Evolutionary conservation across 53 echinoderm and acorn worm genomes (phyloP).

Genomic region (Mesocentrotus franciscanus): DNA sequence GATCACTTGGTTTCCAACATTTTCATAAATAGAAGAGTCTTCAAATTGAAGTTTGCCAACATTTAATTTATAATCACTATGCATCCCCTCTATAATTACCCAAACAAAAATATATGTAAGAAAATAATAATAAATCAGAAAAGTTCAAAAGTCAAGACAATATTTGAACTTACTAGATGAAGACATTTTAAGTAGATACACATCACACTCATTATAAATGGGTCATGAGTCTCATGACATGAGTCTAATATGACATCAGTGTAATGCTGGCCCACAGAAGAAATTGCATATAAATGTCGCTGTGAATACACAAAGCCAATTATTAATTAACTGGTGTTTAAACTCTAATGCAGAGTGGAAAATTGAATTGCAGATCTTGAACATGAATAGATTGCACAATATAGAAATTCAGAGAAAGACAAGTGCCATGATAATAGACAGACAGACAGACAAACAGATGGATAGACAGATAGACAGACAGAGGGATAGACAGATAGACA

Average conservation of each 20-base stretch:
- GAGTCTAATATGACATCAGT: neutral
- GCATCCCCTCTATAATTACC: neutral
- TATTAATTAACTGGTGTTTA: neutral
- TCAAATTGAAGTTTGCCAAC: neutral
- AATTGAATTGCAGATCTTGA: constrained; percentile 9
- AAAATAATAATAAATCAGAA: neutral
- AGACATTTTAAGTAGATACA: neutral
- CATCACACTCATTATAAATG: neutral
- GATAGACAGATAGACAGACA: neutral
- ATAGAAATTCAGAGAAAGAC: constrained; percentile 12
- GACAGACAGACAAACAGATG: neutral
- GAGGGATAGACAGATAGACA: neutral
- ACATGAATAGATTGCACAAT: constrained; percentile 3
- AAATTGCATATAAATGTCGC: neutral
- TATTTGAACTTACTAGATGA: neutral
- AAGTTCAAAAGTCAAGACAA: neutral
- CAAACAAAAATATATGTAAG: neutral
- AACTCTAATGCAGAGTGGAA: neutral
- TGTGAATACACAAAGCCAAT: neutral
- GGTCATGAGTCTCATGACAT: neutral
- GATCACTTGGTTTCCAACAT: neutral
- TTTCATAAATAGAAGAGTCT: neutral
- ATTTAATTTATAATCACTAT: neutral
- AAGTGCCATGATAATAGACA: neutral
- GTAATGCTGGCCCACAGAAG: neutral